These are phyloP conservation scores for Pedionomus torquatus DNA, from an alignment of 2,113 vertebrate genomes.

Conservation along the genomic window DNA sequence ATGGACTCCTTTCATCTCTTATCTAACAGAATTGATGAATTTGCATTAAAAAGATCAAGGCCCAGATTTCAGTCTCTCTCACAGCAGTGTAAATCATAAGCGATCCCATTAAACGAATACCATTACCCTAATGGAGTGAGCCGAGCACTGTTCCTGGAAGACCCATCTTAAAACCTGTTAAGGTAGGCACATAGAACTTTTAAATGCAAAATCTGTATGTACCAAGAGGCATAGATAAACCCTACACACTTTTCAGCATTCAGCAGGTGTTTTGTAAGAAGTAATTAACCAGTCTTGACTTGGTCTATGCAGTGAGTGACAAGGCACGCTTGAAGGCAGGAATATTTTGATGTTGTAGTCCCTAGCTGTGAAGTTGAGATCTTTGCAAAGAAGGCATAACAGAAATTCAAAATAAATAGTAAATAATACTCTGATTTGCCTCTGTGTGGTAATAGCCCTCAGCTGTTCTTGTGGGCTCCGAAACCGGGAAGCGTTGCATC, in stretches of 20 bases:
- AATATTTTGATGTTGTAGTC: background rate
- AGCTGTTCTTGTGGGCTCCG: background rate
- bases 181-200: background rate
- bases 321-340: background rate
- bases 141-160: background rate
- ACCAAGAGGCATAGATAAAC: background rate
- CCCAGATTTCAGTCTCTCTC: background rate
- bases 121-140: background rate
- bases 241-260: background rate
- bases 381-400: background rate
- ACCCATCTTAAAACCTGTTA: background rate
- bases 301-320: background rate
- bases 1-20: constrained; percentile 30
- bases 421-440: background rate
- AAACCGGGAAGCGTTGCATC: background rate
- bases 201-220: background rate
- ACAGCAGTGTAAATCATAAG: background rate
- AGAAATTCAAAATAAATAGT: background rate
- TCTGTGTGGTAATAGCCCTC: background rate
- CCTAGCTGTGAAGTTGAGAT: background rate
- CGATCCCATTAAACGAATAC: background rate
- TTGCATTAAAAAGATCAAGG: constrained; percentile 43
- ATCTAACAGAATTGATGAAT: constrained; percentile 46
- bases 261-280: background rate
- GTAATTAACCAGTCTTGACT: background rate